These are phyloP conservation scores for Gulo gulo DNA, from an alignment of 2,113 vertebrate species.

Conservation along the genomic window DNA sequence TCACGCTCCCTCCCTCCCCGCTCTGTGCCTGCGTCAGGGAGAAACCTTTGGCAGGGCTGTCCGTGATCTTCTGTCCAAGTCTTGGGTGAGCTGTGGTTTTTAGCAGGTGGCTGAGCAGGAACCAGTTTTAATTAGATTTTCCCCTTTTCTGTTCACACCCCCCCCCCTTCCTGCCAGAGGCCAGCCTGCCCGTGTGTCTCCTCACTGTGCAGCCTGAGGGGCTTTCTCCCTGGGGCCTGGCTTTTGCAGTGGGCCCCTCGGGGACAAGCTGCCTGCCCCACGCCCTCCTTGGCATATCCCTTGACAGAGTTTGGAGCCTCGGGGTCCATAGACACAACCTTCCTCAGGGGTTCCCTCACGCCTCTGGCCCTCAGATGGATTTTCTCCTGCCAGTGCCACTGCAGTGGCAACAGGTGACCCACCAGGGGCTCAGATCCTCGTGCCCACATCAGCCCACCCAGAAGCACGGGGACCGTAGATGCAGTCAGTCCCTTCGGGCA, in stretches of 20 bases:
- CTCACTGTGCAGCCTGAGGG: background rate
- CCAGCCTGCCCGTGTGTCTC: background rate
- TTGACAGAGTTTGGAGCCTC: background rate
- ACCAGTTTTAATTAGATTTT: slow-evolving; percentile 43
- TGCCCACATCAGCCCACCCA: accelerated
- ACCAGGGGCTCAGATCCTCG: background rate
- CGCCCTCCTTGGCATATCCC: no score
- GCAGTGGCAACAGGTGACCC: background rate
- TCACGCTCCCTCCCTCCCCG: background rate
- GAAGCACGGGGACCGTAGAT: background rate
- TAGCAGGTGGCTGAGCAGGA: slow-evolving; percentile 31
- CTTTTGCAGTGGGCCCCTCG: background rate
- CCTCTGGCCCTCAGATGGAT: background rate
- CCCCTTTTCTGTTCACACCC: background rate
- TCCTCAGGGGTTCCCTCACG: background rate
- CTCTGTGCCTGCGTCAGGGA: background rate
- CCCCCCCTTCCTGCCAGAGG: background rate
- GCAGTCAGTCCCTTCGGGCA: background rate
- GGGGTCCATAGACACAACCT: background rate
- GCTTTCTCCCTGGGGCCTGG: background rate
- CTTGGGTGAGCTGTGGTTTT: slow-evolving; percentile 17
- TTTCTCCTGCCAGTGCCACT: background rate
- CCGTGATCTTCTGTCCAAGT: background rate
- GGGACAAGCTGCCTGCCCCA: background rate
- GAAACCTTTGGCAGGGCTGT: background rate